These are phyloP conservation scores for Apogon hyalosoma DNA, from an alignment of 2,797 vertebrate species.

Conservation along the genomic window DNA sequence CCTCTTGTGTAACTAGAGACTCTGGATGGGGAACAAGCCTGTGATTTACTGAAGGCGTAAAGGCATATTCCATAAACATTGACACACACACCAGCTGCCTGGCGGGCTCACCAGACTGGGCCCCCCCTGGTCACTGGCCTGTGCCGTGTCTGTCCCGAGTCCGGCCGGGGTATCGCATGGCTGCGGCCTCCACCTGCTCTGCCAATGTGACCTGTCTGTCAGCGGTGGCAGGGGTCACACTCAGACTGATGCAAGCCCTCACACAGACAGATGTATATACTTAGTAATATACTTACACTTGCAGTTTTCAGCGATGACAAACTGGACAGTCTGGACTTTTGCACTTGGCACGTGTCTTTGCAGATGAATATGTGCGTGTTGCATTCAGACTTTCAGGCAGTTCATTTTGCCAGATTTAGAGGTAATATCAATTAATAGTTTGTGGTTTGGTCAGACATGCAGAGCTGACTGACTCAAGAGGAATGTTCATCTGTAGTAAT, in stretches of 20 bases:
- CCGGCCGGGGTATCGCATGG: constrained; percentile 69
- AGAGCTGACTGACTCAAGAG: constrained; percentile 14
- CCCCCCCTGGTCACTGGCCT: constrained; percentile 59
- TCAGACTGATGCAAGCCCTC: constrained; percentile 50
- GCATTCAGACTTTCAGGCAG: constrained; percentile 3
- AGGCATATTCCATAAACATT: constrained; percentile 88
- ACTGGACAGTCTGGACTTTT: constrained; percentile 35
- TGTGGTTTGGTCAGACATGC: constrained; percentile 13
- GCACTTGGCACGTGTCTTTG: constrained; percentile 30
- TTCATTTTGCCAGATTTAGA: constrained; percentile 17
- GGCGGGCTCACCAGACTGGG: constrained; percentile 53
- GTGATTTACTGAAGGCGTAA: constrained; percentile 83
- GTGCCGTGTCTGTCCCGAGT: constrained; percentile 61
- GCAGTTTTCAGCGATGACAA: constrained; percentile 56
- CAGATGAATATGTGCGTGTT: constrained; percentile 4
- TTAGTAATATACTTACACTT: constrained; percentile 62
- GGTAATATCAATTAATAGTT: not conserved
- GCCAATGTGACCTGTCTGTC: constrained; percentile 81
- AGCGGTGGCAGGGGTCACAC: constrained; percentile 48
- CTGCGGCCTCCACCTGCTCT: constrained; percentile 76
- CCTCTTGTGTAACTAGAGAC: constrained; percentile 68
- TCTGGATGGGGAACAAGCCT: constrained; percentile 65
- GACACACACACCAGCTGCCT: constrained; percentile 84
- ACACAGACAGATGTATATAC: constrained; percentile 52
- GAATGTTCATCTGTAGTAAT: constrained; percentile 24